Percentiles rank a stretch among this genome's conserved stretches.
Evolutionary conservation across 2,113 vertebrate species (phyloP).

Genomic region (Todiramphus saurophagus): DNA sequence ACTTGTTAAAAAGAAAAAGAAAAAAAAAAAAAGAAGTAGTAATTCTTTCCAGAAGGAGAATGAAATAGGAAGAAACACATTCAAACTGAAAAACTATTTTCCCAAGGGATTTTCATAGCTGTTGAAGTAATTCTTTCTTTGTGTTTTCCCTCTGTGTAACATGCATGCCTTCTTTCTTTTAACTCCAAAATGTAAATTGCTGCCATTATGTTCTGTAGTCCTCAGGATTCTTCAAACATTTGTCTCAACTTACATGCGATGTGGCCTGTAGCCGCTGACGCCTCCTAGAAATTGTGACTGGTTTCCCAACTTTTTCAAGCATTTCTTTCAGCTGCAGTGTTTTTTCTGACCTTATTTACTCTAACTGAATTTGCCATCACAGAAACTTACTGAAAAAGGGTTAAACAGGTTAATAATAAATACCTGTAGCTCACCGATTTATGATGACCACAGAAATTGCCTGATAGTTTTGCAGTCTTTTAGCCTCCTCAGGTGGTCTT

Average conservation of each 20-base stretch:
- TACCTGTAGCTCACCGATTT: background rate
- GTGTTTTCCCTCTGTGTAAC: slow-evolving; percentile 50
- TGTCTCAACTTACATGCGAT: slow-evolving; percentile 31
- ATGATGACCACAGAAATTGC: background rate
- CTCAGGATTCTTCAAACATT: slow-evolving; percentile 27
- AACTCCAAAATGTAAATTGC: slow-evolving; percentile 55
- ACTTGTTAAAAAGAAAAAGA: slow-evolving; percentile 22
- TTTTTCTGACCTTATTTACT: background rate
- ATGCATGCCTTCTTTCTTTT: slow-evolving; percentile 39
- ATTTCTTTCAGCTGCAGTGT: background rate
- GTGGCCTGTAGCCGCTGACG: background rate
- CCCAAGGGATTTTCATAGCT: slow-evolving; percentile 49
- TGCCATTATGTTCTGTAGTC: slow-evolving; percentile 41
- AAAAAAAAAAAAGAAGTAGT: background rate
- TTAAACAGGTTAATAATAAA: background rate
- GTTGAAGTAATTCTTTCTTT: slow-evolving; percentile 67
- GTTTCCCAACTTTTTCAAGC: background rate
- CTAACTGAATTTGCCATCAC: background rate
- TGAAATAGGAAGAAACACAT: slow-evolving; percentile 52
- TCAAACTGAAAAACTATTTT: slow-evolving; percentile 47
- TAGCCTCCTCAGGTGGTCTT: background rate
- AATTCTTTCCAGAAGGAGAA: slow-evolving; percentile 62
- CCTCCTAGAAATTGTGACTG: background rate
- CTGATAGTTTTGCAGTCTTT: background rate
- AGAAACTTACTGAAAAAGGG: background rate